phyloP scores from a whole-genome alignment of 2,113 vertebrate genomes.

The Otis tarda region DNA sequence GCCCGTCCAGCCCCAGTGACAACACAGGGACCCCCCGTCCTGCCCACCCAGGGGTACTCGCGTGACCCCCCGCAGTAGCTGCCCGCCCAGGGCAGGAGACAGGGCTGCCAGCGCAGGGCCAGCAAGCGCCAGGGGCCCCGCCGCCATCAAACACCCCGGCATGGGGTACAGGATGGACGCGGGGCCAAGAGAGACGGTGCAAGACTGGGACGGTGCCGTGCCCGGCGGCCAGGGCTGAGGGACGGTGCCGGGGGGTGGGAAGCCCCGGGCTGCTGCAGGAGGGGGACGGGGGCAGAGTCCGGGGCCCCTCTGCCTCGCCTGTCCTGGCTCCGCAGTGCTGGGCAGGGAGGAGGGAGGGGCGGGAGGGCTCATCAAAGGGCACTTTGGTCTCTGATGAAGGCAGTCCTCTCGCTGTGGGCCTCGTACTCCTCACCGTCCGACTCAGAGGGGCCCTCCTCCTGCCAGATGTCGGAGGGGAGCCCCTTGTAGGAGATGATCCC shows the following conservation, averaged over 20 bases:
- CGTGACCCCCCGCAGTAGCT: neutral
- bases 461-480: conserved; percentile 90
- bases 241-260: neutral
- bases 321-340: neutral
- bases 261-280: neutral
- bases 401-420: conserved; percentile 91
- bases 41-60: neutral
- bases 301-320: conserved; percentile 39
- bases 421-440: conserved; percentile 90
- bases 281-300: neutral
- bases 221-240: neutral
- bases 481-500: conserved; percentile 91
- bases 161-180: accelerated
- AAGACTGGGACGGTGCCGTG: neutral
- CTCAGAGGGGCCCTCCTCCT: conserved; percentile 87
- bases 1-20: neutral
- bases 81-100: neutral
- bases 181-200: neutral
- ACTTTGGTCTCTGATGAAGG: conserved; percentile 99
- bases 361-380: conserved; percentile 86
- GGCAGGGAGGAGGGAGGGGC: conserved; percentile 52
- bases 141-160: neutral
- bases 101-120: neutral
- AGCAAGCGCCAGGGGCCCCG: neutral
- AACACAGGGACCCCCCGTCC: accelerated